A percentile compares a stretch with the other conserved stretches of the same genome.
These are phyloP conservation scores for Heliconius hortense DNA, from an alignment of 2,888 invertebrate species.

Conservation along the genomic window DNA sequence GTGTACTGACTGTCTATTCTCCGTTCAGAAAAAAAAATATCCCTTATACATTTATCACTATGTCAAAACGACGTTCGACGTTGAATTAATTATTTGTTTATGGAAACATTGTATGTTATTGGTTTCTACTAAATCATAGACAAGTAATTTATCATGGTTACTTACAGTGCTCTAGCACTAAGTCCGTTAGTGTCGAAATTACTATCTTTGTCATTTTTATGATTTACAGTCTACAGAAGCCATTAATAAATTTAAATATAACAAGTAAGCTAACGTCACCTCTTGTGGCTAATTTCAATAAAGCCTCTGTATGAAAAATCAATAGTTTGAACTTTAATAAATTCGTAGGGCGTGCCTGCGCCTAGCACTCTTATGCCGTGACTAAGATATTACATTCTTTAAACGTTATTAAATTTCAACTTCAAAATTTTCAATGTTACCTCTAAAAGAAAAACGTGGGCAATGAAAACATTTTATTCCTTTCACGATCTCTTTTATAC, in stretches of 20 bases:
- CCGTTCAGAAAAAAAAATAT: too few relatives aligned
- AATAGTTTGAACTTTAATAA: slow-evolving; percentile 26
- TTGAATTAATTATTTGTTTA: background rate
- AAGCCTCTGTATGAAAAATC: slow-evolving; percentile 11
- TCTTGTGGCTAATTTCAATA: slow-evolving; percentile 23
- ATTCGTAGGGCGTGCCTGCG: slow-evolving; percentile 21
- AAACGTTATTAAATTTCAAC: slow-evolving; percentile 18
- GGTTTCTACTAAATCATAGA: background rate
- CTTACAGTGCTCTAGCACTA: background rate
- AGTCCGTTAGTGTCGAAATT: slow-evolving; percentile 9
- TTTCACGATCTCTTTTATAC: background rate
- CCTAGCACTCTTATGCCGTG: slow-evolving; percentile 6
- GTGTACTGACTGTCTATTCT: too few relatives aligned
- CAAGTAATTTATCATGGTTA: background rate
- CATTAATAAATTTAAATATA: slow-evolving; percentile 8
- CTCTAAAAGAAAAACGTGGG: background rate
- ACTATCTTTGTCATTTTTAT: background rate
- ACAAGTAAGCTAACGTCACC: slow-evolving; percentile 13
- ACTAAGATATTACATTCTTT: slow-evolving; percentile 21
- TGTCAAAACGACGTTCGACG: background rate
- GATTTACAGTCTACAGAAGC: background rate
- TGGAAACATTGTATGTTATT: background rate
- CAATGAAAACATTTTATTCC: background rate
- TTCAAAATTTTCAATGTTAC: slow-evolving; percentile 5
- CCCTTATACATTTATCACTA: background rate